Evolutionary conservation across 2,888 invertebrate genomes (phyloP).

Genomic region (Amblyjoppa proteus): DNA sequence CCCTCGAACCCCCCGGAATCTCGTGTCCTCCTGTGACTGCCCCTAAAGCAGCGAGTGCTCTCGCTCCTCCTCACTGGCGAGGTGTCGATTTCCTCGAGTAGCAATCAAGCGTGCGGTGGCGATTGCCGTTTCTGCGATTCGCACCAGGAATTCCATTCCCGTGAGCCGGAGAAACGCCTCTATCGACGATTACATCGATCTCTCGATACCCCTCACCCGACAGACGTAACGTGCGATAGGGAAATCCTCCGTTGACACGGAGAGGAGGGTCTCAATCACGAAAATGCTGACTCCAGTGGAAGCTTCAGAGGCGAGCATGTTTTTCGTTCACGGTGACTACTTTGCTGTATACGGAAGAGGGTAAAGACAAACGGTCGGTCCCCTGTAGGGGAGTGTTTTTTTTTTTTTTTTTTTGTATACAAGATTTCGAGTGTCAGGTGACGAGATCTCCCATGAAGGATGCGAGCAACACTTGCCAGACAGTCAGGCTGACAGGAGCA

Average conservation of each 20-base stretch:
- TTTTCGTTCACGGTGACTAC: conserved; percentile 31
- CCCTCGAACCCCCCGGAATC: conserved; percentile 48
- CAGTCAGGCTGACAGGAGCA: conserved; percentile 22
- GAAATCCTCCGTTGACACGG: not conserved
- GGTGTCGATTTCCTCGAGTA: conserved; percentile 60
- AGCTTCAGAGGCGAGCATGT: conserved; percentile 17
- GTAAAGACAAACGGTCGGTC: conserved; percentile 18
- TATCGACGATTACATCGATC: conserved; percentile 34
- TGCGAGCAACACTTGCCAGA: conserved; percentile 43
- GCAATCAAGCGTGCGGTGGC: conserved; percentile 56
- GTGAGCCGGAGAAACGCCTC: conserved; percentile 3
- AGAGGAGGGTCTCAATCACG: conserved; percentile 20
- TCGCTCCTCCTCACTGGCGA: conserved; percentile 19
- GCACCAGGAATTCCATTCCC: conserved; percentile 25
- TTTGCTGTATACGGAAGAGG: not conserved
- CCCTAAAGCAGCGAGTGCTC: conserved; percentile 34
- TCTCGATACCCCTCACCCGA: not conserved
- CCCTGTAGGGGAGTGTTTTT: conserved; percentile 1
- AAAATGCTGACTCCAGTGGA: conserved; percentile 23
- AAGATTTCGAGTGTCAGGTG: conserved; percentile 10
- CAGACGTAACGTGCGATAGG: not conserved
- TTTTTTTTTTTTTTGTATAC: not conserved
- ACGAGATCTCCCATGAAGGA: conserved; percentile 22
- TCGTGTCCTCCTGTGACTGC: conserved; percentile 25
- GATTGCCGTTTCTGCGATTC: conserved; percentile 57